These are phyloP conservation scores for Echinops telfairi DNA, from an alignment of 2,113 vertebrate species.

Conservation along the genomic window DNA sequence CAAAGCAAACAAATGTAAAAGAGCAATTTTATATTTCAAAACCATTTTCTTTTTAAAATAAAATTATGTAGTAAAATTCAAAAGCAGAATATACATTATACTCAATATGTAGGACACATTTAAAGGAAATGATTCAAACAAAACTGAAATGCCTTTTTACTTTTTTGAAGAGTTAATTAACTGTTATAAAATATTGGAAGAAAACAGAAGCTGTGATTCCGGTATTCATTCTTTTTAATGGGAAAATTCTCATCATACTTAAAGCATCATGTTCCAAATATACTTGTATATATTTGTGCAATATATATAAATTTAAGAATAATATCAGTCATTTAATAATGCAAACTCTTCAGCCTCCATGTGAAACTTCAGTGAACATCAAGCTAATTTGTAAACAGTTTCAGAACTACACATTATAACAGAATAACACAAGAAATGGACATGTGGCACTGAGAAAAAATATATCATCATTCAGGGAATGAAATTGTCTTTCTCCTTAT, in stretches of 20 bases:
- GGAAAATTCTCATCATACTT: background rate
- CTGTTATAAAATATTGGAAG: background rate
- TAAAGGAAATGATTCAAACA: background rate
- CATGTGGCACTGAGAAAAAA: background rate
- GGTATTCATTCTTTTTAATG: background rate
- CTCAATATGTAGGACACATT: background rate
- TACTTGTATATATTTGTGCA: background rate
- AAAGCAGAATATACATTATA: background rate
- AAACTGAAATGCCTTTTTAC: background rate
- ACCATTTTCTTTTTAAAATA: background rate
- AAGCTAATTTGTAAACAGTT: background rate
- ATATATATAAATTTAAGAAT: background rate
- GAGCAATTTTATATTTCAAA: background rate
- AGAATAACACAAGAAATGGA: background rate
- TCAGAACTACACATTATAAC: background rate
- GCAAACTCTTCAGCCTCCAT: background rate
- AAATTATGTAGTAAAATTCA: background rate
- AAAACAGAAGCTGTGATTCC: background rate
- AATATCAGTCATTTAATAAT: background rate
- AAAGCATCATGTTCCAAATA: background rate
- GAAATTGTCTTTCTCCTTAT: constrained; percentile 17
- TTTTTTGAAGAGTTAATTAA: constrained; percentile 32
- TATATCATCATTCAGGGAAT: constrained; percentile 46
- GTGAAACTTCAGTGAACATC: background rate
- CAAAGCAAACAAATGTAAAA: background rate